Evolutionary conservation across 2,113 vertebrate species (phyloP).

Genomic region (Centropus unirufus): DNA sequence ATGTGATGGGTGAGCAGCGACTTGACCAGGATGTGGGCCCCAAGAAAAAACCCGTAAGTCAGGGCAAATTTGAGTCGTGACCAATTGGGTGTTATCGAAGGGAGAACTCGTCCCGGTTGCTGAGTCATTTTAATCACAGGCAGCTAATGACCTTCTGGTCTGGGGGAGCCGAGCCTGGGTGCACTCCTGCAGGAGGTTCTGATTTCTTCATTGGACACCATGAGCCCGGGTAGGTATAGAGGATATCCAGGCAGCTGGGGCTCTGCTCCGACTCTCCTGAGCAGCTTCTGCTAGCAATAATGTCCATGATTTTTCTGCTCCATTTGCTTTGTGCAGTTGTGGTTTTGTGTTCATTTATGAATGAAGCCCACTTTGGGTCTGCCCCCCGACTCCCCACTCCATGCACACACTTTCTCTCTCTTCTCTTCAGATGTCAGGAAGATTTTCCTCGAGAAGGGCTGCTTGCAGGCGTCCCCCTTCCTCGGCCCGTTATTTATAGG

Average conservation of each 20-base stretch:
- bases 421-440: neutral
- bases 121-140: constrained; percentile 20
- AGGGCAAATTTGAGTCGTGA: neutral
- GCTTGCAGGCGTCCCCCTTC: neutral
- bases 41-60: neutral
- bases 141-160: neutral
- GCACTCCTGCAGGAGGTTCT: neutral
- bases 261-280: neutral
- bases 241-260: neutral
- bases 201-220: neutral
- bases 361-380: neutral
- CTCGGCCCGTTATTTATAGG: constrained; percentile 38
- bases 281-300: neutral
- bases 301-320: neutral
- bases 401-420: neutral
- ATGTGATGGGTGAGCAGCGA: constrained; percentile 39
- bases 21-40: constrained; percentile 38
- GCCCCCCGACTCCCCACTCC: neutral
- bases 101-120: neutral
- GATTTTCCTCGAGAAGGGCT: neutral
- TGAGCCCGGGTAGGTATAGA: neutral
- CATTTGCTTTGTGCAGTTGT: neutral
- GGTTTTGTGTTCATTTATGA: neutral
- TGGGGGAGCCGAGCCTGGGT: neutral
- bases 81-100: constrained; percentile 41